Base-by-base conservation (phyloP, 2,888 invertebrate species). In the Hyposoter dolosus region DNA sequence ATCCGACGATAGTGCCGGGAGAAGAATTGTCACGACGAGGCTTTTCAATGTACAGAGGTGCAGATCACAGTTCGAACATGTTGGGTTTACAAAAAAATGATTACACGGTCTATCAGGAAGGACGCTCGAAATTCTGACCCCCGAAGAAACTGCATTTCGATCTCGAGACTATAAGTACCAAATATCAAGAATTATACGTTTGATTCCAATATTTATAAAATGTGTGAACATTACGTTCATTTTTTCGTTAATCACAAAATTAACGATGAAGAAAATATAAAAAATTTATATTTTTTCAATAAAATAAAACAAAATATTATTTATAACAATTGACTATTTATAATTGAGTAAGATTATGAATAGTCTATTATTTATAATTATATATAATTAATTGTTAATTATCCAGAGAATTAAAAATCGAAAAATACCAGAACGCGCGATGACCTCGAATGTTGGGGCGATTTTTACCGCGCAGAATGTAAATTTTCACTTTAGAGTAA, bases 21-120 rank as follows among this genome's bases (percentile, higher is more conserved):
- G 96, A 96, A 93, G 95, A 95, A 93, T 92, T 96, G 88, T 94
- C 95, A 40, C 94, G 95, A 15, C 95, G 96, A 66, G 95, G 95
- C 56, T 96, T 95, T 93, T 95, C 95, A 90, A 95, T 96, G 95
- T 96, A 96, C 93, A 93, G 94, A 90, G 94, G 93, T 10, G 90
- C 93, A 1, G 95, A 95, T 10, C 94, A 95, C 88, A 85, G 87
- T 77, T 88, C 90, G 5, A 91, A 92, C 10, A 60, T 82, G 45
- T 90, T 89, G 19, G 89, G 88, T 5, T 82, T 84, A 28, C 85
- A 92, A 84, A 88, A 91, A 60, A 28, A 60, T 85, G 87, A 85
- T 82, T 89, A 88, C 65, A 90, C 90, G 12, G 87, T 88, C 1
- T 90, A 91, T 66, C 87, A 89, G 12, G 93, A 93, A 28, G 89